Conservation (phyloP, 1,140 invertebrate genomes). For the Neomicropteryx cornuta region DNA sequence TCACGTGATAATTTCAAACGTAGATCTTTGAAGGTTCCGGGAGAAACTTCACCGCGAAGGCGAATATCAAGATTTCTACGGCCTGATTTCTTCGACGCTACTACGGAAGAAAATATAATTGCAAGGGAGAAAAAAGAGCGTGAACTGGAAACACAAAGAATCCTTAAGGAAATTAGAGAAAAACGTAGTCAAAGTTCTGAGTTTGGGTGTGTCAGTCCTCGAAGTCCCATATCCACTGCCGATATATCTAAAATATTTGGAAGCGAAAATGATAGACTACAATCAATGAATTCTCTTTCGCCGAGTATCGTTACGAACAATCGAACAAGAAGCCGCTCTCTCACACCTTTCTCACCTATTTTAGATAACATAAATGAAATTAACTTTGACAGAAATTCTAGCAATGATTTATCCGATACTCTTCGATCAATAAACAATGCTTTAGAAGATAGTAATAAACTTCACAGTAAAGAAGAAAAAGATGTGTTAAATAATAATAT, state of each 20-base stretch:
- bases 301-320: conserved; percentile 23
- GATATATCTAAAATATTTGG: conserved; percentile 16
- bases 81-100: conserved; percentile 67
- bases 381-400: conserved; percentile 10
- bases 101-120: conserved; percentile 55
- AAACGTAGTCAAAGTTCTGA: conserved; percentile 38
- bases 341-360: conserved; percentile 35
- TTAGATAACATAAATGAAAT: conserved; percentile 37
- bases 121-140: conserved; percentile 57
- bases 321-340: conserved; percentile 34
- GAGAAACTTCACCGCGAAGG: conserved; percentile 34
- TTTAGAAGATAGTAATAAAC: conserved; percentile 7
- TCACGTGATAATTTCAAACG: conserved; percentile 23
- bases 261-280: conserved; percentile 19
- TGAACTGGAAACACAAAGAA: conserved; percentile 50
- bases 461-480: conserved; percentile 1
- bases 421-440: conserved; percentile 8
- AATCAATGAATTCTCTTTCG: conserved; percentile 27
- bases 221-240: conserved; percentile 17
- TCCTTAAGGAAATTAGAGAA: conserved; percentile 50
- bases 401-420: conserved; percentile 6
- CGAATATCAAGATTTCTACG: conserved; percentile 60
- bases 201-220: conserved; percentile 15
- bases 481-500: no score
- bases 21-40: conserved; percentile 26